Base-by-base conservation (phyloP, 1,140 invertebrate species). In the Yoshiicerus persimilis region DNA sequence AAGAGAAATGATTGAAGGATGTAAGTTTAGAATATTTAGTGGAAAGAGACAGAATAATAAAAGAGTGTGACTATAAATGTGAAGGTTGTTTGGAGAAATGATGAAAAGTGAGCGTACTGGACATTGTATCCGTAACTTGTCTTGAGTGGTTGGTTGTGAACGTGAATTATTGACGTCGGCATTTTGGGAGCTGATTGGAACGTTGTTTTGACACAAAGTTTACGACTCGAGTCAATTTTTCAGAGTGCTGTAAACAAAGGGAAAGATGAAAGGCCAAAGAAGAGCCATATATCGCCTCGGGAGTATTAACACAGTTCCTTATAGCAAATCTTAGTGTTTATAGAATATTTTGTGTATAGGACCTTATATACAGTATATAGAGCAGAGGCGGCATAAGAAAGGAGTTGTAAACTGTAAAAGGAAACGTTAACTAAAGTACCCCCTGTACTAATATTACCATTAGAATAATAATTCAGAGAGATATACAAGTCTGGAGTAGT, bases 141-240 rank as follows among this genome's bases (percentile, higher is more conserved):
- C 8, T 9, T 27, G 23, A 27, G 16, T 80, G 75, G 30, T n/a
- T n/a, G 16, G 34, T 34, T 30, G 27, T 4, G 66, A 34, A 80
- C 9, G 75, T 80, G 75, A 80, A 38, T 80, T 80, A 80, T 80
- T 80, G 75, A 80, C 16, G 75, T 80, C 75, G 75, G 75, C 75
- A 80, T 80, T 80, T 80, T 16, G 27, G 13, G 75, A 30, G 11
- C n/a, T 36, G 75, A 80, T 80, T 80, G 75, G 75, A 80, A 0
- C 10, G 20, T 80, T 80, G 75, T 80, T 80, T 80, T 80, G 75
- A 80, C 75, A 38, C 75, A 23, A 38, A 34, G 75, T 80, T 80
- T 80, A 80, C n/a, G 75, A 80, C 75, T 80, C 75, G 34, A 80
- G 34, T 80, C 75, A 80, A 80, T 80, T 80, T 80, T 80, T 38